phyloP scores from a whole-genome alignment of 2,113 vertebrate genomes.

The Indri indri region DNA sequence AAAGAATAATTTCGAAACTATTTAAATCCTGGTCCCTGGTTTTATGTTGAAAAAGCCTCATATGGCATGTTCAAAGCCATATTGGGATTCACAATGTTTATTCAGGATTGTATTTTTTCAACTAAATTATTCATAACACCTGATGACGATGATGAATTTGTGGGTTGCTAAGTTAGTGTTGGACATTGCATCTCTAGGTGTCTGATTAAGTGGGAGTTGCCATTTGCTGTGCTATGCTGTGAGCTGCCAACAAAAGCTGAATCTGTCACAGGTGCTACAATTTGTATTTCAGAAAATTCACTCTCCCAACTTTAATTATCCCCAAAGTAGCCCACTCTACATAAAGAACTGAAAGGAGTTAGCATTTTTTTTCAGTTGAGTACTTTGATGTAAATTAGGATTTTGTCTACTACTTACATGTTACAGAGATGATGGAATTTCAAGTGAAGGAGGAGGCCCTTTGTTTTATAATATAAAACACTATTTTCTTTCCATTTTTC shows the following conservation, averaged over 20 bases:
- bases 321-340: conserved; percentile 73
- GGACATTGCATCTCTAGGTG: conserved; percentile 58
- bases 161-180: conserved; percentile 72
- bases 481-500: conserved; percentile 57
- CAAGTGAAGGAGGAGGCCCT: not conserved
- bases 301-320: conserved; percentile 82
- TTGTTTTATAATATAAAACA: conserved; percentile 49
- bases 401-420: conserved; percentile 69
- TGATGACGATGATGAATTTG: conserved; percentile 53
- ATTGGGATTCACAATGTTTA: not conserved
- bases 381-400: conserved; percentile 77
- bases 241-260: conserved; percentile 76
- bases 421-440: conserved; percentile 67
- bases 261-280: conserved; percentile 80
- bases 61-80: not conserved
- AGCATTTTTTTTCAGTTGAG: conserved; percentile 74
- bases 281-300: conserved; percentile 83
- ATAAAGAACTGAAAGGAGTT: conserved; percentile 75
- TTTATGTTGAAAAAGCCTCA: not conserved
- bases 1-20: not conserved
- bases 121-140: conserved; percentile 62
- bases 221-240: conserved; percentile 68
- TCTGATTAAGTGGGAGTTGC: conserved; percentile 80
- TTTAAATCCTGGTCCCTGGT: not conserved
- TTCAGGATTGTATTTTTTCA: conserved; percentile 39